A percentile compares a stretch with the other conserved stretches of the same genome.
Conservation (phyloP, 1,140 invertebrate genomes). For the Aphaenogaster ashmeadi region DNA sequence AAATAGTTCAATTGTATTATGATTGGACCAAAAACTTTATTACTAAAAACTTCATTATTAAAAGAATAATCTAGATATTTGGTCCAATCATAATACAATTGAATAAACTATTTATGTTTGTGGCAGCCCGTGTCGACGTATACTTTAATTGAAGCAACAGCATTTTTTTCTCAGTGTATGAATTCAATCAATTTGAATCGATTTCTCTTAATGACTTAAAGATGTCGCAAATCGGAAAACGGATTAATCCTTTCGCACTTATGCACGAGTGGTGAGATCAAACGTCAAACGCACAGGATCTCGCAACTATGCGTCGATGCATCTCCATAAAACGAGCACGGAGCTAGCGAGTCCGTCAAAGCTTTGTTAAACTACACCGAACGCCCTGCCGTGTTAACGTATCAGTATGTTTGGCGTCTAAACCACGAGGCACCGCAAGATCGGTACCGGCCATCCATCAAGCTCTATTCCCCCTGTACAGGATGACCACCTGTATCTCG, state of each 20-base stretch:
- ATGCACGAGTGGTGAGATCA: constrained; percentile 31
- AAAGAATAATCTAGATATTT: too few species aligned
- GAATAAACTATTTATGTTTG: too few species aligned
- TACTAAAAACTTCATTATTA: too few species aligned
- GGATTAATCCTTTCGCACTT: constrained; percentile 6
- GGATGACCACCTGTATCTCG: constrained; percentile 73
- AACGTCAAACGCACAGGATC: constrained; percentile 16
- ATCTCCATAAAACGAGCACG: constrained; percentile 61
- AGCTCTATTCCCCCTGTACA: constrained; percentile 66
- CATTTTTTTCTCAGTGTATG: too few species aligned
- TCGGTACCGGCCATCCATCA: constrained; percentile 73
- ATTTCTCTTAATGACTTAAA: not conserved
- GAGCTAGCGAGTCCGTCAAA: constrained; percentile 53
- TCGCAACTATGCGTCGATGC: constrained; percentile 34
- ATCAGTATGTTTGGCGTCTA: constrained; percentile 74
- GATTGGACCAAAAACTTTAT: too few species aligned
- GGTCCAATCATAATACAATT: too few species aligned
- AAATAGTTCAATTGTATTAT: too few species aligned
- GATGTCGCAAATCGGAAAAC: not conserved
- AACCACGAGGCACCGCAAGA: constrained; percentile 72
- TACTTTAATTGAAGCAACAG: too few species aligned
- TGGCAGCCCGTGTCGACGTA: too few species aligned
- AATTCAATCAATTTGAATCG: not conserved
- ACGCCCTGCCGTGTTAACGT: constrained; percentile 62
- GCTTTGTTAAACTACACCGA: constrained; percentile 58